Percentiles rank a stretch among this genome's conserved stretches.
These are phyloP conservation scores for Takifugu rubripes DNA, from an alignment of 2,797 vertebrate genomes.

Conservation along the genomic window DNA sequence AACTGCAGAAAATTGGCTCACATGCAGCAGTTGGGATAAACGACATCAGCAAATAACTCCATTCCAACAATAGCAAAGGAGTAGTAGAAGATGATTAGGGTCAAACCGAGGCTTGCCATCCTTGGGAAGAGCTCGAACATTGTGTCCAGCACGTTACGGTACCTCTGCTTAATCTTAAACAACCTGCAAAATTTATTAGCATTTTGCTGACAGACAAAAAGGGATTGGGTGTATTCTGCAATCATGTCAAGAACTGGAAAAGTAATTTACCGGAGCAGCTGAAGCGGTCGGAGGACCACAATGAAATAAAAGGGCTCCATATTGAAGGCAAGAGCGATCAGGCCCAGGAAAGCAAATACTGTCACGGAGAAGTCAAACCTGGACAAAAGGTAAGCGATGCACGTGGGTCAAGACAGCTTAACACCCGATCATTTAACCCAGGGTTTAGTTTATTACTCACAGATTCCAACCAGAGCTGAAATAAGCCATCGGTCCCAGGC, in stretches of 20 bases:
- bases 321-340: conserved; percentile 87
- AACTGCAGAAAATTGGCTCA: conserved; percentile 66
- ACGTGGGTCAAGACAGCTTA: background rate
- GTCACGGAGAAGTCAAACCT: conserved; percentile 98
- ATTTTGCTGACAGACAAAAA: background rate
- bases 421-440: background rate
- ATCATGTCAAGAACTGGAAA: background rate
- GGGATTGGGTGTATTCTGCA: too few relatives aligned
- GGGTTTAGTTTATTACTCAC: conserved; percentile 75
- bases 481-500: conserved; percentile 90
- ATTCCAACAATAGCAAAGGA: conserved; percentile 98
- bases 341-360: conserved; percentile 88
- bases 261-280: conserved; percentile 86
- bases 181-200: conserved; percentile 70
- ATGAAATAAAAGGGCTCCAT: conserved; percentile 98
- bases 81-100: conserved; percentile 96
- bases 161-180: conserved; percentile 95
- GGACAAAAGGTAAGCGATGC: conserved; percentile 4
- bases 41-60: conserved; percentile 92
- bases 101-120: conserved; percentile 96
- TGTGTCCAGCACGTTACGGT: conserved; percentile 94
- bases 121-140: conserved; percentile 97
- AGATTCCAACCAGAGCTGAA: conserved; percentile 97
- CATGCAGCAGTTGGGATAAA: conserved; percentile 98
- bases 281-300: conserved; percentile 89